Evolutionary conservation across 2,113 vertebrate species (phyloP).

Genomic region (Dryoscopus gambensis): DNA sequence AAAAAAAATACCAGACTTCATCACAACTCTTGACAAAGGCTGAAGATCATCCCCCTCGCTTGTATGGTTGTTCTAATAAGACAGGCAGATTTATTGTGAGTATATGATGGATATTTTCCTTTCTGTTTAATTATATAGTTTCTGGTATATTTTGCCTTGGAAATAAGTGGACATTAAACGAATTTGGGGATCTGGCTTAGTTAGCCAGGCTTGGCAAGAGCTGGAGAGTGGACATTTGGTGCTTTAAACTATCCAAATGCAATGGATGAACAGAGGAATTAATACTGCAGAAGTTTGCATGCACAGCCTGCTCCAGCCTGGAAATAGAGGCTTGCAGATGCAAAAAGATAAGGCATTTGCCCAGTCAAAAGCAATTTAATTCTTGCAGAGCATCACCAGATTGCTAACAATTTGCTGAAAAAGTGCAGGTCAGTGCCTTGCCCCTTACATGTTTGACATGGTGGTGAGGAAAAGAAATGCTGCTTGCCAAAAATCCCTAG

Average conservation of each 20-base stretch:
- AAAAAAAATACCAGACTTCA: constrained; percentile 84
- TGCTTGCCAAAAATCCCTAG: neutral
- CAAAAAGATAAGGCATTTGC: neutral
- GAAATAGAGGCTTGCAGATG: neutral
- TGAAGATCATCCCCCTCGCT: constrained; percentile 75
- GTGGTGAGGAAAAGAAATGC: neutral
- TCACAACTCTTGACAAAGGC: constrained; percentile 70
- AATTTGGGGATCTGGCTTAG: neutral
- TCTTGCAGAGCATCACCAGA: neutral
- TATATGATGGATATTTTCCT: neutral
- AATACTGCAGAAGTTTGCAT: neutral
- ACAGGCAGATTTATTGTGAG: constrained; percentile 86
- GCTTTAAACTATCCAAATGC: neutral
- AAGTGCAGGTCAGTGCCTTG: neutral
- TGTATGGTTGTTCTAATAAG: constrained; percentile 92
- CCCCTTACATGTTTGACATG: neutral
- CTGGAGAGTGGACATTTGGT: neutral
- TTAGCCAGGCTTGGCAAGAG: neutral
- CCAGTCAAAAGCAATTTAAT: neutral
- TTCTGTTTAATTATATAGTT: neutral
- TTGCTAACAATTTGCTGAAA: neutral
- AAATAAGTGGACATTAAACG: neutral
- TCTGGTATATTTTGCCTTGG: neutral
- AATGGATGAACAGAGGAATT: neutral
- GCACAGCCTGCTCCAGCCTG: neutral